These are phyloP conservation scores for Drosophila antonietae DNA, from an alignment of 2,888 invertebrate genomes.

Conservation along the genomic window DNA sequence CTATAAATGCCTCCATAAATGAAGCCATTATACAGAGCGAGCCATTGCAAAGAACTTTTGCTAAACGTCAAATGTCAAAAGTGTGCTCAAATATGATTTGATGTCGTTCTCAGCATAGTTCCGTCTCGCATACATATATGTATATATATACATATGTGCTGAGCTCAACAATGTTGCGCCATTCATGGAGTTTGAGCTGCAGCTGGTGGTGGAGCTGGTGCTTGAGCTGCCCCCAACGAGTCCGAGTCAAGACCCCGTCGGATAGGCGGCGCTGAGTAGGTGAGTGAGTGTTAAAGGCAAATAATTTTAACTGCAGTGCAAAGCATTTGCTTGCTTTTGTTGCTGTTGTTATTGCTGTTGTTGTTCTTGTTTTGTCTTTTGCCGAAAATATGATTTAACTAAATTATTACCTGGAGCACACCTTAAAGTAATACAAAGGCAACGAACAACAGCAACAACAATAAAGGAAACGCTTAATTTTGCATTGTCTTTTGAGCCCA, in stretches of 20 bases:
- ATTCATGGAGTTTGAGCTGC: constrained; percentile 50
- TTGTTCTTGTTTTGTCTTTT: constrained; percentile 54
- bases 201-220: constrained; percentile 17
- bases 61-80: constrained; percentile 53
- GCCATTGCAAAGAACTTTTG: constrained; percentile 22
- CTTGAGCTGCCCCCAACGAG: constrained; percentile 13
- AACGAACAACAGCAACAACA: constrained; percentile 67
- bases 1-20: constrained; percentile 28
- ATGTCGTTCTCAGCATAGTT: constrained; percentile 52
- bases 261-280: constrained; percentile 76
- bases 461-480: constrained; percentile 81
- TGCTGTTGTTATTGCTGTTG: constrained; percentile 25
- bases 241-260: constrained; percentile 62
- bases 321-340: constrained; percentile 35
- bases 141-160: neutral
- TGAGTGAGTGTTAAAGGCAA: constrained; percentile 78
- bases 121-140: constrained; percentile 14
- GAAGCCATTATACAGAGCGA: constrained; percentile 46
- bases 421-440: constrained; percentile 83
- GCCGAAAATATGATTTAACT: constrained; percentile 80
- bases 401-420: constrained; percentile 84
- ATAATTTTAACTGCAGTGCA: constrained; percentile 70
- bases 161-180: constrained; percentile 61
- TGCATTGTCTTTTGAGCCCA: constrained; percentile 76
- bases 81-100: constrained; percentile 52